Evolutionary conservation across 2,888 invertebrate genomes (phyloP).

Genomic region (Apodemia hepburni): DNA sequence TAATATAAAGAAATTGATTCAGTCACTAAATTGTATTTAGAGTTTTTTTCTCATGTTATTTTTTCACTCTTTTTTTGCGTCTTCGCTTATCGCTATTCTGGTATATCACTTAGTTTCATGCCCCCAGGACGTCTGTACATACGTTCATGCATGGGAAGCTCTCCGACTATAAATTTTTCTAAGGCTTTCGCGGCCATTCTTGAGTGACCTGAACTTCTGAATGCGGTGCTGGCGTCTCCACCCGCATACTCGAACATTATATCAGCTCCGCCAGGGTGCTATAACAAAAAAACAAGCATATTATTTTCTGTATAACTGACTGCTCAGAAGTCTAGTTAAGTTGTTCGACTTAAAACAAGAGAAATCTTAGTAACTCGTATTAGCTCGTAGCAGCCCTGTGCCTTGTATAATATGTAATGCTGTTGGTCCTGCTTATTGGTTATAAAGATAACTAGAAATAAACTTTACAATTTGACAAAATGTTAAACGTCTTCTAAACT

Average conservation of each 20-base stretch:
- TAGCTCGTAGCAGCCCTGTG: no score
- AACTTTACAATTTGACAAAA: no score
- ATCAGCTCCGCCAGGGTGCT: slow-evolving; percentile 93
- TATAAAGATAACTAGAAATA: no score
- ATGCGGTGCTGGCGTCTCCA: slow-evolving; percentile 90
- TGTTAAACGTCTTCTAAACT: no score
- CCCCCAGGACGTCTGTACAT: slow-evolving; percentile 85
- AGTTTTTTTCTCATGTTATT: not conserved
- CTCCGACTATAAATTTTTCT: slow-evolving; percentile 87
- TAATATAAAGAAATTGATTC: not conserved
- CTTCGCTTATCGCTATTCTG: slow-evolving; percentile 64
- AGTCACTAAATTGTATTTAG: not conserved
- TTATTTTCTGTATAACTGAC: slow-evolving; percentile 7
- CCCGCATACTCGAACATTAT: slow-evolving; percentile 92
- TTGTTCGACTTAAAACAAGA: not conserved
- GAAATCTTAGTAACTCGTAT: not conserved
- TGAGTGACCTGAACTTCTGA: slow-evolving; percentile 90
- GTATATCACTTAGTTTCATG: slow-evolving; percentile 78
- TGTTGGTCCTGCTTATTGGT: no score
- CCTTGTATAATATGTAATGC: no score
- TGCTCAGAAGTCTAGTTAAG: not conserved
- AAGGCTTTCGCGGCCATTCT: slow-evolving; percentile 82
- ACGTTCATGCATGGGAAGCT: slow-evolving; percentile 85
- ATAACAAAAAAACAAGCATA: slow-evolving; percentile 38
- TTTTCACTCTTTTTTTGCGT: not conserved